Conservation (phyloP, 1,140 invertebrate species). For the Yoshiicerus persimilis region DNA sequence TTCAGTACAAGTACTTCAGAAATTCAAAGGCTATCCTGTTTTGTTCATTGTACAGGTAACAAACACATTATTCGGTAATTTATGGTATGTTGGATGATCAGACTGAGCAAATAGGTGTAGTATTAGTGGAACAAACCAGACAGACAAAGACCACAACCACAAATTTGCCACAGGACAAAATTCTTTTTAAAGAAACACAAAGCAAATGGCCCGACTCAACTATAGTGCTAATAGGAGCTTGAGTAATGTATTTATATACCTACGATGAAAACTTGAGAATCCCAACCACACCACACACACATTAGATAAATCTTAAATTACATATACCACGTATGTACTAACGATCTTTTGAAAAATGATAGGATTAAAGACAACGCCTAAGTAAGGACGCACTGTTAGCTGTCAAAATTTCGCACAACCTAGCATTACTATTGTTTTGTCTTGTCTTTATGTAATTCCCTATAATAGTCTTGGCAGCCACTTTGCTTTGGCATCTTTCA, state of each 20-base stretch:
- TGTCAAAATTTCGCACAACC: not conserved
- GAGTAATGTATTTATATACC: not conserved
- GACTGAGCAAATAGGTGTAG: not conserved
- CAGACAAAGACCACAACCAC: not conserved
- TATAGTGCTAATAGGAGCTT: not conserved
- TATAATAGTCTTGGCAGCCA: not conserved
- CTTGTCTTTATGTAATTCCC: not conserved
- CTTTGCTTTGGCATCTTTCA: not conserved
- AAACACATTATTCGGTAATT: no score
- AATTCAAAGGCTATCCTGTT: no score
- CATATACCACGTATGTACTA: not conserved
- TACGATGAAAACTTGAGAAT: no score
- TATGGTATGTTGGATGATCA: no score
- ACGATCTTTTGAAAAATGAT: not conserved
- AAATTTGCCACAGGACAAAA: not conserved
- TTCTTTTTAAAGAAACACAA: not conserved
- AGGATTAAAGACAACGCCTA: not conserved
- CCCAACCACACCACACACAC: not conserved
- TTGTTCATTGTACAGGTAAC: no score
- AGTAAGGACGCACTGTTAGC: not conserved
- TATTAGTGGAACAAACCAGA: not conserved
- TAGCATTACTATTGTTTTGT: not conserved
- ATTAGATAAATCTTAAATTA: not conserved
- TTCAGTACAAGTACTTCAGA: no score
- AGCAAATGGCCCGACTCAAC: not conserved